Conservation (phyloP, 2,888 invertebrate genomes). For the Kuschelorhynchus macadamiae region DNA sequence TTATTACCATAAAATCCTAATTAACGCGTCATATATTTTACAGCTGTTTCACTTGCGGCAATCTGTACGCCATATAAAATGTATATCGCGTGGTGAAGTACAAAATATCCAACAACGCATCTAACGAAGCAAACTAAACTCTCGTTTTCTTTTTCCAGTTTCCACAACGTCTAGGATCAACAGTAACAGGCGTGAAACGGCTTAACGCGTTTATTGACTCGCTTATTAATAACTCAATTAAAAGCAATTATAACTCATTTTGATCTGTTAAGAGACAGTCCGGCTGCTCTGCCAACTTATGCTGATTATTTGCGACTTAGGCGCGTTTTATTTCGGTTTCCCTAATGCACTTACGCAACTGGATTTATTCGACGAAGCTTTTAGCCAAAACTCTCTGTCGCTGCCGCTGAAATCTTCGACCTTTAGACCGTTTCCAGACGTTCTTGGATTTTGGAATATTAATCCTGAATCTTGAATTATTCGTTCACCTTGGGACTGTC, state of each 20-base stretch:
- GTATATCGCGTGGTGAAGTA: too few species aligned
- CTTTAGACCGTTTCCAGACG: slow-evolving; percentile 25
- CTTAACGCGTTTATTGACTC: slow-evolving; percentile 58
- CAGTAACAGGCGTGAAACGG: slow-evolving; percentile 13
- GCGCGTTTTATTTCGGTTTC: slow-evolving; percentile 26
- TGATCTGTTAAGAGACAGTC: slow-evolving; percentile 41
- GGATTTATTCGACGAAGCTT: slow-evolving; percentile 32
- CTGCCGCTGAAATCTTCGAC: slow-evolving; percentile 21
- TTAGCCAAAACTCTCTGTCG: background rate
- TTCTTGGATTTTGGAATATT: slow-evolving; percentile 10
- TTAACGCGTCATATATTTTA: too few species aligned
- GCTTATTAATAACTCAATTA: slow-evolving; percentile 58
- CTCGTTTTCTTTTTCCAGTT: background rate
- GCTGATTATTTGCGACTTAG: slow-evolving; percentile 24
- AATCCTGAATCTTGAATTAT: slow-evolving; percentile 18
- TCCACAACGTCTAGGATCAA: background rate
- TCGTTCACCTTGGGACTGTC: slow-evolving; percentile 12
- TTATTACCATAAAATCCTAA: too few species aligned
- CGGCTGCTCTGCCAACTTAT: slow-evolving; percentile 30
- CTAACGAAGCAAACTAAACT: too few species aligned
- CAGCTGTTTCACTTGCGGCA: too few species aligned
- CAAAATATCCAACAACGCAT: too few species aligned
- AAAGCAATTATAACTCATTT: slow-evolving; percentile 54
- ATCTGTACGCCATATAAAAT: too few species aligned
- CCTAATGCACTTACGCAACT: slow-evolving; percentile 41